These are phyloP conservation scores for Dasypus novemcinctus DNA, from an alignment of 2,113 vertebrate species.

Conservation along the genomic window DNA sequence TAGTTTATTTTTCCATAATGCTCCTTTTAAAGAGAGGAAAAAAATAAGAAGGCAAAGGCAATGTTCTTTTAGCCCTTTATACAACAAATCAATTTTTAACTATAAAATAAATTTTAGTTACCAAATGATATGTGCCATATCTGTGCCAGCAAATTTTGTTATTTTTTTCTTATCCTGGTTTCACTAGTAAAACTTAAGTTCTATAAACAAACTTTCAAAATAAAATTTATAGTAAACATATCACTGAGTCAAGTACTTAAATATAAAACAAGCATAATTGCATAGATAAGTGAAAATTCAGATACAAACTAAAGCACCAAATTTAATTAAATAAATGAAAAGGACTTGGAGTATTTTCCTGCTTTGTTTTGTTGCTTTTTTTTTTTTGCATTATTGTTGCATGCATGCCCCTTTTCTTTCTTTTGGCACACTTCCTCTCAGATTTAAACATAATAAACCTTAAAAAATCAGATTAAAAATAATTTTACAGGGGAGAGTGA, in stretches of 20 bases:
- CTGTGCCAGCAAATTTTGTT: slow-evolving; percentile 66
- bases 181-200: slow-evolving; percentile 78
- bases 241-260: slow-evolving; percentile 83
- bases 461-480: slow-evolving; percentile 16
- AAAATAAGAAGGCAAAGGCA: slow-evolving; percentile 66
- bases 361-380: not conserved
- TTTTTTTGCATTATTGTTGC: slow-evolving; percentile 4
- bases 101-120: slow-evolving; percentile 78
- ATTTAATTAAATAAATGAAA: slow-evolving; percentile 4
- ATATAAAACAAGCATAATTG: slow-evolving; percentile 79
- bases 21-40: slow-evolving; percentile 57
- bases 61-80: slow-evolving; percentile 76
- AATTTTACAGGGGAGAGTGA: not conserved
- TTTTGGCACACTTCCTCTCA: slow-evolving; percentile 34
- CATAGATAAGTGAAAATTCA: slow-evolving; percentile 83
- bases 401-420: not conserved
- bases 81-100: slow-evolving; percentile 71
- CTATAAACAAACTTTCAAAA: slow-evolving; percentile 76
- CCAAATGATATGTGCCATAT: slow-evolving; percentile 56
- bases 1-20: slow-evolving; percentile 59
- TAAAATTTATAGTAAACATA: slow-evolving; percentile 76
- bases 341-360: slow-evolving; percentile 25
- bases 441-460: not conserved
- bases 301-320: slow-evolving; percentile 69
- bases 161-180: slow-evolving; percentile 59